Evolutionary conservation across 2,888 invertebrate species (phyloP).

Genomic region (Andrena dorsata): DNA sequence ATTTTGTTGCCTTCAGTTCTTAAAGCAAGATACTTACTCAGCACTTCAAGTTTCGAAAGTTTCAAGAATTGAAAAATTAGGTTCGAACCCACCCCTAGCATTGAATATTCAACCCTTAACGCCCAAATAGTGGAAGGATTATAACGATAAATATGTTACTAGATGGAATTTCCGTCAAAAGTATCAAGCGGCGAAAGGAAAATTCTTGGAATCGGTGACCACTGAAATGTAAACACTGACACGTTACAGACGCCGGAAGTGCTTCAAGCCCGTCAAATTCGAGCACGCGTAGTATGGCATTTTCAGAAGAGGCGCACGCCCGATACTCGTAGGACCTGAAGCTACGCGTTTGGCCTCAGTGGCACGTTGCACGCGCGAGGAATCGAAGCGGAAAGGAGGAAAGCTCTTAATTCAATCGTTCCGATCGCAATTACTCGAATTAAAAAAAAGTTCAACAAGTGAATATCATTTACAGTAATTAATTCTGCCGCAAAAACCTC

Average conservation of each 20-base stretch:
- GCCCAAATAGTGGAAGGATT: background rate
- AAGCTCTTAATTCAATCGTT: background rate
- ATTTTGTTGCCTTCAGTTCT: too few species aligned
- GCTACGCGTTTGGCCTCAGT: slow-evolving; percentile 48
- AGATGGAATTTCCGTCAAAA: background rate
- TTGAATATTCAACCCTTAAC: background rate
- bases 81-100: too few species aligned
- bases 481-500: background rate
- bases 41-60: too few species aligned
- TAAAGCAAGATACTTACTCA: too few species aligned
- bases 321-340: slow-evolving; percentile 42
- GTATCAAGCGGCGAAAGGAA: background rate
- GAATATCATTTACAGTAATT: background rate
- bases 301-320: slow-evolving; percentile 71
- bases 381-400: slow-evolving; percentile 5
- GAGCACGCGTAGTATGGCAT: slow-evolving; percentile 47
- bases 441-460: background rate
- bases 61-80: too few species aligned
- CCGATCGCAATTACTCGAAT: background rate
- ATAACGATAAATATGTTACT: background rate
- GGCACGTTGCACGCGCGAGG: slow-evolving; percentile 27
- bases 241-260: slow-evolving; percentile 23
- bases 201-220: slow-evolving; percentile 46
- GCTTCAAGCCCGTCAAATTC: slow-evolving; percentile 15
- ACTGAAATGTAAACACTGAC: slow-evolving; percentile 25